Evolutionary conservation across 1,140 invertebrate species (phyloP), one percentile per base, ranked within the genome.

Genomic region (Caligus rogercresseyi): DNA sequence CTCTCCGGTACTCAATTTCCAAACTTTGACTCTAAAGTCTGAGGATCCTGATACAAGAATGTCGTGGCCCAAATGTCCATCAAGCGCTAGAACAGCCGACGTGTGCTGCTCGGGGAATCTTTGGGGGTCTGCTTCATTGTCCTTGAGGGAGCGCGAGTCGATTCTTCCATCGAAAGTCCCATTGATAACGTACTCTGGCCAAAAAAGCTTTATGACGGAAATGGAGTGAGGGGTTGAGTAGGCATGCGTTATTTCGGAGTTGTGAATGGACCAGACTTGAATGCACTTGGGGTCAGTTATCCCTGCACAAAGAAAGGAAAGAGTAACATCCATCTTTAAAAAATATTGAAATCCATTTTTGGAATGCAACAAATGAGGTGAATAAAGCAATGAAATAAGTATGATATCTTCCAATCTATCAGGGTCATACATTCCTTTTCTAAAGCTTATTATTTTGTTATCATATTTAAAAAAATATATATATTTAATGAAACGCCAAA

Each of bases 1-100:
- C n/a, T 43, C 31, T 1, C 57, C 57, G 16, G 57, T 60, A n/a
- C 18, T 31, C 24, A 60, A 19, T 7, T 43, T 60, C 57, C 57
- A 60, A 2, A 60, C 7, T 51, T 31, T 25, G n/a, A 43, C 57
- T 18, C 20, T 60, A 16, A 26, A 43, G 43, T 60, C 57, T 24
- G 24, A 25, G 18, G 57, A 25, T 60, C 57, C 57, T 11, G 57
- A 60, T 18, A 43, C 57, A 3, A 60, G 18, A 16, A 60, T 18
- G 25, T 60, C 26, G n/a, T 24, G 23, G 2, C 21, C 21, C n/a
- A 43, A 43, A 43, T 43, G 31, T 11, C 31, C 31, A 43, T 43
- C 31, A 43, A 43, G 7, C n/a, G 31, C n/a, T n/a, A 43, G n/a
- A 43, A 43, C n/a, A 7, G 31, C 31, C 7, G 31, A 43, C 7